These are phyloP conservation scores for Danio jaintianensis DNA, from an alignment of 2,797 vertebrate genomes.

Conservation along the genomic window DNA sequence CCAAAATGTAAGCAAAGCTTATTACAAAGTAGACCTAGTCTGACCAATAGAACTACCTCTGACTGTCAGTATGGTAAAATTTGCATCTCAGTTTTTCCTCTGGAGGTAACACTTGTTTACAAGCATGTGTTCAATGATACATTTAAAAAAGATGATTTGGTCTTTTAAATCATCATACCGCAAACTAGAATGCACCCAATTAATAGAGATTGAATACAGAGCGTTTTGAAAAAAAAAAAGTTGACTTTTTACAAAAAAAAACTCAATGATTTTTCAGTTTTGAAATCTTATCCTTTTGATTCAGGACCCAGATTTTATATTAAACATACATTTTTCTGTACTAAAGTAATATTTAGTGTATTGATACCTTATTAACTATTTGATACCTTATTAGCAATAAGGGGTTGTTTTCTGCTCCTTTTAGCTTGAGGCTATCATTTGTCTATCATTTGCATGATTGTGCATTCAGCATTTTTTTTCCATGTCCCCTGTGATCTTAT, in stretches of 20 bases:
- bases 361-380: background rate
- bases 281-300: background rate
- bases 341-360: background rate
- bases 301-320: background rate
- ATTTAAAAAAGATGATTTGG: constrained; percentile 1
- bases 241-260: background rate
- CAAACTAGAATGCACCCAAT: background rate
- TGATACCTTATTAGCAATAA: background rate
- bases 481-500: background rate
- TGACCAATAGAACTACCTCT: background rate
- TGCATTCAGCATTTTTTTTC: background rate
- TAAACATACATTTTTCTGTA: background rate
- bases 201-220: background rate
- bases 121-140: background rate
- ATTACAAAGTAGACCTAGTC: background rate
- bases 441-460: background rate
- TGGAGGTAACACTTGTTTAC: no score
- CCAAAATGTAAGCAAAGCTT: background rate
- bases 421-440: constrained; percentile 8
- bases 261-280: background rate
- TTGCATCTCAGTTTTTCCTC: background rate
- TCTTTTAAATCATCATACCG: background rate
- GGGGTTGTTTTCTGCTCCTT: background rate
- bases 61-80: background rate
- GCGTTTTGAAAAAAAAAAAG: background rate